Evolutionary conservation across 2,797 vertebrate genomes (phyloP), one percentile per base, ranked within the genome.

Genomic region (Euphonia xanthogaster): DNA sequence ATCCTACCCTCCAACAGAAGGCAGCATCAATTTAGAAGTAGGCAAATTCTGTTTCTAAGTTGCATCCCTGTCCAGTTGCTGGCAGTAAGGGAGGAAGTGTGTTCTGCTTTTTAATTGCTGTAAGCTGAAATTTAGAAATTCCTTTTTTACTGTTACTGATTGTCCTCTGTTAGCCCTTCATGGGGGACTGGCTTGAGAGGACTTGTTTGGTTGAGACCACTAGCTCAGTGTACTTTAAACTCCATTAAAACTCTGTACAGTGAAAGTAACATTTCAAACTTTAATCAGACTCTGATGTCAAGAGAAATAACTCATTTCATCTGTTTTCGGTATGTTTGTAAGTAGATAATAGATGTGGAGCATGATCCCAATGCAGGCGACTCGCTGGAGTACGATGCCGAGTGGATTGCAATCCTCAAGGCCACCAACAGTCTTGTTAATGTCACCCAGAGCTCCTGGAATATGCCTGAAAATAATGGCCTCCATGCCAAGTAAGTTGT

Each of bases 361-460:
- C 99, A 99, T 63, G 98, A 99, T 88, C 97, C 98, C 3, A 98
- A 81, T 48, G 99, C 99, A 31, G 97, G 99, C 5, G 98, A 98
- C 45, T 94, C 96, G 2, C 97, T 99, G 21, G 99, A 99, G 90
- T 99, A 99, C 20, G 99, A 99, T 75, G 97, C 98, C 1, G 99
- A 99, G 96, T 99, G 99, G 99, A 98, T 99, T 54, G 98, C 99
- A 72, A 96, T 99, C 87, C 98, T 99, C 62, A 99, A 99, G 96
- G 97, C 98, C 61, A 99, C 99, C 45, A 97, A 99, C 86, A 90
- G 81, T 79, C 98, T 99, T 39, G 94, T 99, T 70, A 99, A 98
- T 47, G 98, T 98, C 67, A 98, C 98, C 31, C 94, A 96, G 25
- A 97, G 96, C 60, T 97, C 97, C 3, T 99, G 99, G 99, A 99